phyloP scores from a whole-genome alignment of 1,140 invertebrate genomes.

The Linepithema humile region DNA sequence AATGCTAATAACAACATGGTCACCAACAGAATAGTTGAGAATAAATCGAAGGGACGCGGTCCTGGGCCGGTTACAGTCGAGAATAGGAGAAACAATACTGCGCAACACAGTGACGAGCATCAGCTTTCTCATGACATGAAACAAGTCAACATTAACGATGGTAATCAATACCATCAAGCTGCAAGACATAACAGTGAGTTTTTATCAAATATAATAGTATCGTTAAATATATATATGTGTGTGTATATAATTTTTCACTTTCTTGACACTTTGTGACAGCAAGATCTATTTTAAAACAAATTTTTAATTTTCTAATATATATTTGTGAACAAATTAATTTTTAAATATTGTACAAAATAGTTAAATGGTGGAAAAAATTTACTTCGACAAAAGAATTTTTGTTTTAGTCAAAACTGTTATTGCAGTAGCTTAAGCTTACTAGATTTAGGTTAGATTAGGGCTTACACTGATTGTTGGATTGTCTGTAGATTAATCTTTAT shows the following conservation, averaged over 20 bases:
- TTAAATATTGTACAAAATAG: too few species aligned
- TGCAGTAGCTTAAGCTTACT: not conserved
- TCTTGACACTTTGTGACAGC: too few species aligned
- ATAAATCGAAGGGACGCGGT: constrained; percentile 82
- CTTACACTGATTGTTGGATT: not conserved
- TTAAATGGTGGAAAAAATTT: too few species aligned
- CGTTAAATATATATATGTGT: too few species aligned
- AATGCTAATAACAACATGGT: constrained; percentile 80
- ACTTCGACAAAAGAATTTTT: not conserved
- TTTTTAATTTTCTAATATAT: too few species aligned
- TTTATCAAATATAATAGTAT: not conserved
- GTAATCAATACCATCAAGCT: constrained; percentile 77
- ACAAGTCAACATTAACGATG: constrained; percentile 82
- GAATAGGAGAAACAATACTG: constrained; percentile 76
- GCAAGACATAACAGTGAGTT: constrained; percentile 79
- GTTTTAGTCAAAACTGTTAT: not conserved
- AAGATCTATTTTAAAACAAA: too few species aligned
- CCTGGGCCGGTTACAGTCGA: constrained; percentile 70
- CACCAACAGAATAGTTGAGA: constrained; percentile 78
- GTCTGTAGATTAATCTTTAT: not conserved
- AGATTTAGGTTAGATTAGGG: not conserved
- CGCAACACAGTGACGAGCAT: constrained; percentile 77
- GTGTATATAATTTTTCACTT: too few species aligned
- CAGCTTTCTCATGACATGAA: constrained; percentile 84
- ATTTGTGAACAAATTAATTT: too few species aligned